Evolutionary conservation across 1,140 invertebrate genomes (phyloP).

Genomic region (Frieseomelitta varia): DNA sequence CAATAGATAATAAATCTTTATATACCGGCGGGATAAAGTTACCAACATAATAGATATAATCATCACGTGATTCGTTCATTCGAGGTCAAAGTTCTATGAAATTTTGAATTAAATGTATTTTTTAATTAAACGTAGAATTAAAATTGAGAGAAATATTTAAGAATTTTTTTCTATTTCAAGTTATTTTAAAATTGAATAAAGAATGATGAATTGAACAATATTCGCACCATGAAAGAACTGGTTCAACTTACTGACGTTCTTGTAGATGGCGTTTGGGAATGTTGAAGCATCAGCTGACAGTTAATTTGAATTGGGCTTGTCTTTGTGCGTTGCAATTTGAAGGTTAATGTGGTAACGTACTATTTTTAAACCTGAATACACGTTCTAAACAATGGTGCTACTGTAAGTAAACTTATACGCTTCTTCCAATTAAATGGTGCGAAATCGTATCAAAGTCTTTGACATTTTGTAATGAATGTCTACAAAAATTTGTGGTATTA

Average conservation of each 20-base stretch:
- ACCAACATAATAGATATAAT: background rate
- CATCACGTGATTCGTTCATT: too few species aligned
- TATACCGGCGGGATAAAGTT: background rate
- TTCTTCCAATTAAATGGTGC: background rate
- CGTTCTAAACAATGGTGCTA: background rate
- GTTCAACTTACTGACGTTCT: background rate
- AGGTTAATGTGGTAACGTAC: conserved; percentile 17
- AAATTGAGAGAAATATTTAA: background rate
- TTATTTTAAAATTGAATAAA: background rate
- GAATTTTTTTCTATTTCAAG: background rate
- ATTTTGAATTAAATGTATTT: background rate
- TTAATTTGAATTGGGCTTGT: conserved; percentile 20
- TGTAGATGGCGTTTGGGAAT: background rate
- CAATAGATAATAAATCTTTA: background rate
- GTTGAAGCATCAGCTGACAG: conserved; percentile 24
- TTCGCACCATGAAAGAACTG: background rate
- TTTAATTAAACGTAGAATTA: background rate
- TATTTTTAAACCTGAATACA: conserved; percentile 1
- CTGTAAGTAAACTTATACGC: background rate
- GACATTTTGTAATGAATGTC: background rate
- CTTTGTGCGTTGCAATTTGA: background rate
- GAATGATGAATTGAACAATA: too few species aligned
- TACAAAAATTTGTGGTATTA: background rate
- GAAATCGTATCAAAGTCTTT: background rate
- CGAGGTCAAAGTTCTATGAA: too few species aligned